Conservation (phyloP, 2,888 invertebrate species). For the Hirudinaria manillensis region DNA sequence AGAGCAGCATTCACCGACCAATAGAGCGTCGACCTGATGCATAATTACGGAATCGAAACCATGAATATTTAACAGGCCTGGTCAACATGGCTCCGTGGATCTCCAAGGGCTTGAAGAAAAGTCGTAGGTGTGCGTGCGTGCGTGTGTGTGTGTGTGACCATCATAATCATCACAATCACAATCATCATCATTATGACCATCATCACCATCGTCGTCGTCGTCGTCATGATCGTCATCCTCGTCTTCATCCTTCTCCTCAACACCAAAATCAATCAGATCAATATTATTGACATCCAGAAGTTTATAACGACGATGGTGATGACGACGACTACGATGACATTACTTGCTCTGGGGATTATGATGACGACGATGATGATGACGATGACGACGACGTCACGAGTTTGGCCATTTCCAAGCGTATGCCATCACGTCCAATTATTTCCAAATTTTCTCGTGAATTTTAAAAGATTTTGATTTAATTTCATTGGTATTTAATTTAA, state of each 20-base stretch:
- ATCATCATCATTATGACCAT: constrained; percentile 6
- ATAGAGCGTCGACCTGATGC: too few species aligned
- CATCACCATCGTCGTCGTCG: constrained; percentile 10
- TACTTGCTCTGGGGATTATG: neutral
- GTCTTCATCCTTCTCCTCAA: constrained; percentile 26
- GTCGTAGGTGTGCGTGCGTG: neutral
- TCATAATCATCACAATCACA: neutral
- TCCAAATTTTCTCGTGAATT: too few species aligned
- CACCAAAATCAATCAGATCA: constrained; percentile 6
- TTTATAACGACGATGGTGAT: too few species aligned
- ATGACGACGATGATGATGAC: constrained; percentile 20
- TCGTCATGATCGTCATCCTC: constrained; percentile 21
- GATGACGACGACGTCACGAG: neutral
- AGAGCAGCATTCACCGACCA: too few species aligned
- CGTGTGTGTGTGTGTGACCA: neutral
- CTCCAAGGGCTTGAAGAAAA: too few species aligned
- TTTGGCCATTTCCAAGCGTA: neutral
- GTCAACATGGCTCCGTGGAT: too few species aligned
- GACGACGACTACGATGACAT: neutral
- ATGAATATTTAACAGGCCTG: neutral
- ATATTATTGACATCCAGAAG: neutral
- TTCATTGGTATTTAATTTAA: neutral
- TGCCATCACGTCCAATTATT: too few species aligned
- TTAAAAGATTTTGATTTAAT: neutral
- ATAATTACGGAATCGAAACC: too few species aligned